Percentiles rank a stretch among this genome's conserved stretches.
Evolutionary conservation across 2,888 invertebrate species (phyloP).

Genomic region (Hirtodrosophila duncani): DNA sequence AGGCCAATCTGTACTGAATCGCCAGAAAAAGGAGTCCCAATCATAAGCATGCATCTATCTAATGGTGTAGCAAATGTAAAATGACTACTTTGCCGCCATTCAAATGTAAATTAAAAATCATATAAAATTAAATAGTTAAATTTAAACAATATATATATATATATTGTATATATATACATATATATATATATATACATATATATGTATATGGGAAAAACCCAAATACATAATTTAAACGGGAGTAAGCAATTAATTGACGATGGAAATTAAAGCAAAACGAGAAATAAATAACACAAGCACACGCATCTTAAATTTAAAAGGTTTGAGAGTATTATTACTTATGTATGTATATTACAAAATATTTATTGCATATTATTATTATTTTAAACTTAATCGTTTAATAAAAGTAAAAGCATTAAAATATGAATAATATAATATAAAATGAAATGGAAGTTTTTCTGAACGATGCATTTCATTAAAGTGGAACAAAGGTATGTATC

Average conservation of each 20-base stretch:
- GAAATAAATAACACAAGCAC: conserved; percentile 41
- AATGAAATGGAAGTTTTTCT: neutral
- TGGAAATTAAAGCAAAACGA: conserved; percentile 9
- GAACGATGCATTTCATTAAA: neutral
- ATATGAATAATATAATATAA: conserved; percentile 17
- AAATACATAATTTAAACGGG: conserved; percentile 40
- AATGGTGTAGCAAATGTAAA: conserved; percentile 66
- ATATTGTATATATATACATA: too few relatives aligned
- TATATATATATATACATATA: too few relatives aligned
- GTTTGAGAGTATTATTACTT: conserved; percentile 64
- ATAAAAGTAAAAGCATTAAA: conserved; percentile 59
- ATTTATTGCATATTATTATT: conserved; percentile 73
- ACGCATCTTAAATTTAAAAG: conserved; percentile 66
- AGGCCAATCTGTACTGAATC: conserved; percentile 14
- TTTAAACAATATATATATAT: conserved; percentile 45
- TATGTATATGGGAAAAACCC: conserved; percentile 12
- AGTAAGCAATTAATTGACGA: conserved; percentile 43
- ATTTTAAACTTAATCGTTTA: conserved; percentile 73
- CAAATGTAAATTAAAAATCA: conserved; percentile 57
- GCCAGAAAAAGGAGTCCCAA: conserved; percentile 20
- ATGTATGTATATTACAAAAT: conserved; percentile 69
- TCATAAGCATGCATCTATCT: too few relatives aligned
- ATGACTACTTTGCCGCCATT: conserved; percentile 67
- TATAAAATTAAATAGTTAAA: conserved; percentile 69
- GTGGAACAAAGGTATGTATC: too few relatives aligned